Base-by-base conservation (phyloP, 2,113 vertebrate species). In the Microtus ochrogaster region DNA sequence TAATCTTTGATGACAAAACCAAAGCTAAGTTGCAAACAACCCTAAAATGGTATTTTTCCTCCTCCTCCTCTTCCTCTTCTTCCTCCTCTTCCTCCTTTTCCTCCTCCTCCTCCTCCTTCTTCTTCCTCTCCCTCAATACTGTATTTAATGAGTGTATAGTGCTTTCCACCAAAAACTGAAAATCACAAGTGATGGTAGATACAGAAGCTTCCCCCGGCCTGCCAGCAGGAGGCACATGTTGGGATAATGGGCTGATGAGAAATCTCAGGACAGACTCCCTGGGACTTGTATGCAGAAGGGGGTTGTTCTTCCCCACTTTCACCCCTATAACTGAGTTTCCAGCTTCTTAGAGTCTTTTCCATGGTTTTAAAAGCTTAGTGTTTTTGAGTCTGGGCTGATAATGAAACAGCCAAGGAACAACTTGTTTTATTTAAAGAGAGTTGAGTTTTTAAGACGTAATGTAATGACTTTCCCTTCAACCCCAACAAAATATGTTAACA, bases 11-110 rank as follows among this genome's bases (percentile, higher is more conserved):
- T 41, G 49, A 90, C 30, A 85, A 65, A 22, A 65, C 49, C 17
- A 81, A 91, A 89, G 41, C 24, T 49, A 89, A 87, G 39, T 84
- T 90, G 36, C 63, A 90, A 90, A 44, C 16, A 92, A 97, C 1
- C 17, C 14, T 28, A 90, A 95, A 84, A 55, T 84, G 19, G 4
- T 41, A 24, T 93, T n/a, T 70, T n/a, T 52, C 52, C 52, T 52
- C 52, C 52, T 52, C 13, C 52, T 52, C 52, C 13, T 52, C 49
- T 1, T 52, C 49, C 49, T 52, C 49, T 12, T 52, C 49, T 1
- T 52, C 49, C 49, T n/a, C n/a, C n/a, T n/a, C 52, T 7, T 52
- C 52, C 10, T 52, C 12, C 1, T 13, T 2, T 13, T 52, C 49
- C 1, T 52, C 49, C 2, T 52, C 52, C 2, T 55, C 52, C 79